Conservation (phyloP, 2,888 invertebrate species). For the Ornithoptera priamus region DNA sequence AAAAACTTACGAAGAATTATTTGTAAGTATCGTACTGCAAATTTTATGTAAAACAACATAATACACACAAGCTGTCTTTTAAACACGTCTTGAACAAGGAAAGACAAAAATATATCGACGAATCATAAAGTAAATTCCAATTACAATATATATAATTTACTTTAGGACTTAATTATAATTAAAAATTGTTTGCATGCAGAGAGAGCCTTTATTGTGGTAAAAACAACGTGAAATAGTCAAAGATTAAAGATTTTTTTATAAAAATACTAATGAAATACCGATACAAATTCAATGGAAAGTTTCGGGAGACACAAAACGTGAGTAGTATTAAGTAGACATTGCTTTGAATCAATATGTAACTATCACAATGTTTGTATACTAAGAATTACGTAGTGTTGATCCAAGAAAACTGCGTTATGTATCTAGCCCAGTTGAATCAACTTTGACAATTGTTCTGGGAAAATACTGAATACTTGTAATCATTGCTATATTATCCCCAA, state of each 20-base stretch:
- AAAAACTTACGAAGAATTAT: too few species aligned
- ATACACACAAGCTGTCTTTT: too few species aligned
- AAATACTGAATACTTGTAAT: slow-evolving; percentile 5
- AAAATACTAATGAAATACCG: background rate
- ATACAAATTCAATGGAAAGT: background rate
- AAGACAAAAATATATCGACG: too few species aligned
- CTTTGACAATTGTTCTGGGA: slow-evolving; percentile 17
- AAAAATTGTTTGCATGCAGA: too few species aligned
- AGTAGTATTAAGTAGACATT: background rate
- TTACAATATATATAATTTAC: too few species aligned
- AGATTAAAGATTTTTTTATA: background rate
- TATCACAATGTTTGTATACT: background rate
- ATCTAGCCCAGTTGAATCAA: slow-evolving; percentile 7
- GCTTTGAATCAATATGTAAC: background rate
- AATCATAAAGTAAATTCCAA: too few species aligned
- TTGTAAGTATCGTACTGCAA: too few species aligned
- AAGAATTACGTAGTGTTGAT: slow-evolving; percentile 8
- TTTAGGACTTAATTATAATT: too few species aligned
- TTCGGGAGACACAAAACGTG: background rate
- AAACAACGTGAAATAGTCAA: too few species aligned
- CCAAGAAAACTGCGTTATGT: slow-evolving; percentile 4
- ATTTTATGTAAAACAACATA: too few species aligned
- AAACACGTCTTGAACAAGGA: too few species aligned
- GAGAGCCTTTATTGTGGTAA: too few species aligned
- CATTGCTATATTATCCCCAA: slow-evolving; percentile 9